Conservation (phyloP, 1,140 invertebrate species). For the Harpegnathos saltator region DNA sequence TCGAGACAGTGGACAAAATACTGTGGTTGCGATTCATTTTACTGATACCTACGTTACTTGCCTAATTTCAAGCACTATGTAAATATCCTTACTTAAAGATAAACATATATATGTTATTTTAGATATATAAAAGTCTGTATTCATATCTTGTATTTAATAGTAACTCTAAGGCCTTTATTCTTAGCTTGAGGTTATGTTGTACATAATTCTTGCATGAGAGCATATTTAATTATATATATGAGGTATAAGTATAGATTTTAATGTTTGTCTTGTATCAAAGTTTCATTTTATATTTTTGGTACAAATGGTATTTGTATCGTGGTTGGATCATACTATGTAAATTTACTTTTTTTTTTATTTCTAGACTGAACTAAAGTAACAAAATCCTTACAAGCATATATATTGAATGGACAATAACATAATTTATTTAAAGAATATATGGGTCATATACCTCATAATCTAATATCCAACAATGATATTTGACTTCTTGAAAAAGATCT, state of each 20-base stretch:
- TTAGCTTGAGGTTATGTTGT: background rate
- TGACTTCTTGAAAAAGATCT: slow-evolving; percentile 77
- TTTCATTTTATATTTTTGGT: background rate
- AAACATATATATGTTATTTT: background rate
- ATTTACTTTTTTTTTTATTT: slow-evolving; percentile 6
- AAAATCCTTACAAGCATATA: background rate
- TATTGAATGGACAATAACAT: slow-evolving; percentile 40
- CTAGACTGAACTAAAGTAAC: background rate
- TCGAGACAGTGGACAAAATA: background rate
- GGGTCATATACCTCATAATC: slow-evolving; percentile 36
- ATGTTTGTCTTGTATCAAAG: background rate
- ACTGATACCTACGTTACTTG: background rate
- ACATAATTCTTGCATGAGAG: background rate
- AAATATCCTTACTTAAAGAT: slow-evolving; percentile 33
- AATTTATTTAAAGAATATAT: background rate
- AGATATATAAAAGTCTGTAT: background rate
- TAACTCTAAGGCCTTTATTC: background rate
- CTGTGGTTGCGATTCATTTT: background rate
- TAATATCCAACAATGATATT: slow-evolving; percentile 69
- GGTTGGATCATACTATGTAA: too few species aligned
- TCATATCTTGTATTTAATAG: background rate
- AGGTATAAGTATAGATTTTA: background rate
- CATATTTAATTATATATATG: background rate
- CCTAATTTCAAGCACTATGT: slow-evolving; percentile 18
- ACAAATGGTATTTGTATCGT: background rate